These are phyloP conservation scores for Sebastes diploproa DNA, from an alignment of 2,797 vertebrate genomes.

Conservation along the genomic window DNA sequence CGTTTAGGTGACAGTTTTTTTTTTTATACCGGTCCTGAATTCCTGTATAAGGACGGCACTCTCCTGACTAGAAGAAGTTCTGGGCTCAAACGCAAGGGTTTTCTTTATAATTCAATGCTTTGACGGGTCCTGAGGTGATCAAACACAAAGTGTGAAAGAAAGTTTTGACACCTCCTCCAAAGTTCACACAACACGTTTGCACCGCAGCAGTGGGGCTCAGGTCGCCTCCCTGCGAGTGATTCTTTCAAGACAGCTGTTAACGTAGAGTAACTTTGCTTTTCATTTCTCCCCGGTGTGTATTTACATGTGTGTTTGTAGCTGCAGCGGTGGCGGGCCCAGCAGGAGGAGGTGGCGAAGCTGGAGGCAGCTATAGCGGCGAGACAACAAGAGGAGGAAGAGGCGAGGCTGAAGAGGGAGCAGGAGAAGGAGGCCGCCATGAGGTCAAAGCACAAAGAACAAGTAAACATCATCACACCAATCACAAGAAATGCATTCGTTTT, in stretches of 20 bases:
- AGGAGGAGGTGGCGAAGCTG: constrained; percentile 87
- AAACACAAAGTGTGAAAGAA: constrained; percentile 30
- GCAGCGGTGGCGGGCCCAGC: constrained; percentile 86
- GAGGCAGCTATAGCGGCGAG: constrained; percentile 87
- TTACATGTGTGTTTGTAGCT: constrained; percentile 79
- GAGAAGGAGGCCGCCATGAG: constrained; percentile 83
- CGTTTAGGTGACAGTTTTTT: not conserved
- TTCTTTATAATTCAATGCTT: constrained; percentile 26
- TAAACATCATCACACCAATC: constrained; percentile 40
- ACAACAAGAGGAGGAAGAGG: constrained; percentile 83
- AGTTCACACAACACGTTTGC: constrained; percentile 32
- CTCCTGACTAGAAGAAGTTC: not conserved
- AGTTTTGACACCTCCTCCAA: constrained; percentile 31
- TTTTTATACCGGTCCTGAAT: not conserved
- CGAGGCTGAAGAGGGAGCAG: constrained; percentile 80
- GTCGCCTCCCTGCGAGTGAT: constrained; percentile 4
- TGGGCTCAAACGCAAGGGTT: not conserved
- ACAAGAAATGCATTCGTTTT: not conserved
- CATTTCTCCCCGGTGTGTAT: constrained; percentile 31
- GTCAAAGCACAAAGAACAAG: constrained; percentile 84
- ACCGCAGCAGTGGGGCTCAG: constrained; percentile 28
- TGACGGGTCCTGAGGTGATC: constrained; percentile 20
- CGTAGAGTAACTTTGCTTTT: constrained; percentile 29
- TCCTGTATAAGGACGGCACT: not conserved
- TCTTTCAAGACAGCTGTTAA: constrained; percentile 43